Evolutionary conservation across 2,888 invertebrate genomes (phyloP).

Genomic region (Cheiracanthium punctorium): DNA sequence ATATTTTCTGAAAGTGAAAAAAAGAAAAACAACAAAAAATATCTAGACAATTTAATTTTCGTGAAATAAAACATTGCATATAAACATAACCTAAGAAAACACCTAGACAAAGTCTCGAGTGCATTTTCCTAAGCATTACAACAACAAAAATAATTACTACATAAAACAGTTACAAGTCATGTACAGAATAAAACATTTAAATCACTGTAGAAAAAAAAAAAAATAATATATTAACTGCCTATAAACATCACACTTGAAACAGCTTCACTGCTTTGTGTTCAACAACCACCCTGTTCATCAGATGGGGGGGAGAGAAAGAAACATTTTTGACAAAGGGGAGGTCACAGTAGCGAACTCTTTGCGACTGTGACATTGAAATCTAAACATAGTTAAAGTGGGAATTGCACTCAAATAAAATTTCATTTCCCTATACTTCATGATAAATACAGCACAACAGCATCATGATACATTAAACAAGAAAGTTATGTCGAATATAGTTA

Average conservation of each 20-base stretch:
- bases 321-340: no score
- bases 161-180: slow-evolving; percentile 55
- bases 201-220: slow-evolving; percentile 52
- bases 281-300: slow-evolving; percentile 63
- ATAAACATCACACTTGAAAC: slow-evolving; percentile 61
- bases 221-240: slow-evolving; percentile 43
- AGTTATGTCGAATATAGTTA: no score
- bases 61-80: neutral
- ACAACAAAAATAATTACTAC: slow-evolving; percentile 27
- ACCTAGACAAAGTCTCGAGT: neutral
- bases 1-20: neutral
- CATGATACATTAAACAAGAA: no score
- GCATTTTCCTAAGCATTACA: neutral
- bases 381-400: no score
- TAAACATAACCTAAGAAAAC: neutral
- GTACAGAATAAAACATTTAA: slow-evolving; percentile 51
- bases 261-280: slow-evolving; percentile 36
- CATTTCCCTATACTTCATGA: no score
- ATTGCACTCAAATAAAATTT: no score
- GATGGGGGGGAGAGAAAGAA: no score
- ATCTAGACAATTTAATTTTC: neutral
- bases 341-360: no score
- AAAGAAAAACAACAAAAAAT: slow-evolving; percentile 8
- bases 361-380: no score
- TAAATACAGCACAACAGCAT: no score